Evolutionary conservation across 1,140 invertebrate species (phyloP), one percentile per base, ranked within the genome.

Genomic region (Drosophila navojoa): DNA sequence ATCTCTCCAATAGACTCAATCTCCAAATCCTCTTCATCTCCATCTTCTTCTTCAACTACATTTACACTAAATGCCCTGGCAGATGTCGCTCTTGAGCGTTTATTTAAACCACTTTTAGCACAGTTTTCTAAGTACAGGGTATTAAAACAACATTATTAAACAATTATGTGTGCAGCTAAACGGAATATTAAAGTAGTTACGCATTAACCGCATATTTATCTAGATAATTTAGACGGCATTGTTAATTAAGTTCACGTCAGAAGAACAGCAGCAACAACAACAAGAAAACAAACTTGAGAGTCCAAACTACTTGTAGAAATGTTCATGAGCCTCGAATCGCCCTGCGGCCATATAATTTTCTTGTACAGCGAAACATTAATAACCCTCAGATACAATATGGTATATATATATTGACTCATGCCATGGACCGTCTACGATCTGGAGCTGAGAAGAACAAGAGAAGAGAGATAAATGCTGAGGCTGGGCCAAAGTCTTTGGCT

Each of bases 361-460:
- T 49, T 5, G 42, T 32, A 47, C 71, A 73, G 42, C 35, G 35
- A 68, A 69, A 73, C 71, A 73, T 73, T 73, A 69, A 73, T 73
- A 73, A 72, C 63, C 25, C 49, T 38, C 45, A 22, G 55, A 53
- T 29, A 10, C 25, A 35, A 27, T 27, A 25, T 6, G 9, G 16
- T 59, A 59, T 38, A 52, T 66, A 29, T 68, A 62, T 73, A 71
- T 61, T 72, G 70, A 76, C 57, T 72, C 70, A 76, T 68, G 67
- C 13, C 16, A 52, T 4, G 35, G 35, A 35, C 16, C n/a, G 52
- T 32, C 29, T 38, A 38, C 35, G 35, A 64, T 62, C 49, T 45
- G 59, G 32, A 16, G 42, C 42, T 19, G 42, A 45, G 7, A 16
- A 49, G 35, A 38, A 13, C 10, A 6, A 38, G 35, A 11, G 35